Base-by-base conservation (phyloP, 2,113 vertebrate genomes). In the Pseudorhombus dupliciocellatus region DNA sequence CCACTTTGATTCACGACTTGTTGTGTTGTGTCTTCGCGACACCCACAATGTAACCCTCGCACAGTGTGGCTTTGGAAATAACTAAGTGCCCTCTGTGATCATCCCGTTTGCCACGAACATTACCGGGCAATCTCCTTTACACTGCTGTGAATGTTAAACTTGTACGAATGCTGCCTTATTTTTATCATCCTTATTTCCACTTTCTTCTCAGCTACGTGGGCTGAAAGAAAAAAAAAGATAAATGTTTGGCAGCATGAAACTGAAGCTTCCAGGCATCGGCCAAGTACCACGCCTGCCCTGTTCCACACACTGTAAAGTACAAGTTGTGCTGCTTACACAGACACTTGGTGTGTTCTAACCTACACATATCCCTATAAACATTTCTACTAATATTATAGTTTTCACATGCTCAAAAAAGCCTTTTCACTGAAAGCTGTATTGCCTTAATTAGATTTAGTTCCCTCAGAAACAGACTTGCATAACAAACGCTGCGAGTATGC, bases 41-140 rank as follows among this genome's bases (percentile, higher is more conserved):
- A 64, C 64, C 54, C 83, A 67, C 69, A 79, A 26, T 51, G 16
- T 40, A 66, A 64, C 53, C 52, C 31, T 55, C 34, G 34, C 70
- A 53, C 62, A 54, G 75, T 61, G 60, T 75, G 70, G 71, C 61
- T 70, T 76, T 78, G 63, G 68, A 56, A 81, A 74, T 6, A 57
- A 75, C 26, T n/a, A 30, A 58, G 34, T 59, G 42, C 46, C 54
- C 28, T 25, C 15, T 0, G 12, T 65, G n/a, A 65, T 58, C 44
- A 51, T 67, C 28, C 3, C 20, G 30, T 26, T 50, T 37, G 28
- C 65, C 37, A 62, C n/a, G 5, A 70, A 60, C 44, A 46, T 16
- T 18, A 57, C 50, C 8, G 11, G 20, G 69, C 5, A 34, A 54
- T 58, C n/a, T 52, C 15, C 51, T 37, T 67, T 54, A 57, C 18